These are phyloP conservation scores for Pentalonia nigronervosa DNA, from an alignment of 1,140 invertebrate genomes.

Conservation along the genomic window DNA sequence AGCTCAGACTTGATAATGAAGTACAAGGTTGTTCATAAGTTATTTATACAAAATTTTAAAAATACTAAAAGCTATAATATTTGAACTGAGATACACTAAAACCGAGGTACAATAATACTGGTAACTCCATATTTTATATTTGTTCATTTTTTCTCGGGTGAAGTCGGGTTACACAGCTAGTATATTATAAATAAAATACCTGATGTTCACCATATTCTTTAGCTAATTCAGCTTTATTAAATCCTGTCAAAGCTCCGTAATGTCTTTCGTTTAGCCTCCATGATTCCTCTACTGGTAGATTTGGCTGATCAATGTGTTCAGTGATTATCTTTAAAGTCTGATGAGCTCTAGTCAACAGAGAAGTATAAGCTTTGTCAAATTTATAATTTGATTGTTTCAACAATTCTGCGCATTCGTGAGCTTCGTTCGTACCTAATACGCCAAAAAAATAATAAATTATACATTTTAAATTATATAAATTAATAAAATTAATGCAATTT, in stretches of 20 bases:
- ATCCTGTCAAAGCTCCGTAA: constrained; percentile 76
- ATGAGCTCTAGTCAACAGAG: constrained; percentile 72
- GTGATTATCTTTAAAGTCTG: constrained; percentile 72
- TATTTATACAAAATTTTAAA: too few species aligned
- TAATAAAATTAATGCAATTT: too few species aligned
- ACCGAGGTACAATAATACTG: too few species aligned
- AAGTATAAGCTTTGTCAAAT: constrained; percentile 73
- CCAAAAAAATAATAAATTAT: background rate
- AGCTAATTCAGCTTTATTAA: constrained; percentile 76
- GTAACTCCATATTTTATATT: too few species aligned
- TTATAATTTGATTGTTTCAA: constrained; percentile 56
- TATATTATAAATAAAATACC: constrained; percentile 61
- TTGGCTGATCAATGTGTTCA: constrained; percentile 68
- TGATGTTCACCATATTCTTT: constrained; percentile 74
- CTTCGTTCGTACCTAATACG: constrained; percentile 39
- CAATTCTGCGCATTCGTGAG: constrained; percentile 48
- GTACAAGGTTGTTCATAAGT: too few species aligned
- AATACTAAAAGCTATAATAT: too few species aligned
- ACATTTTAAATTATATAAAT: background rate
- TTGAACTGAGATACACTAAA: too few species aligned
- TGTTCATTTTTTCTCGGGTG: too few species aligned
- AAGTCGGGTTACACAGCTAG: too few species aligned
- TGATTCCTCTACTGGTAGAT: constrained; percentile 69
- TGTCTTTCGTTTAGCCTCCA: constrained; percentile 80
- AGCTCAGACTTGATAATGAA: too few species aligned